Conservation (phyloP, 2,888 invertebrate species). For the Platycheirus rosarum region DNA sequence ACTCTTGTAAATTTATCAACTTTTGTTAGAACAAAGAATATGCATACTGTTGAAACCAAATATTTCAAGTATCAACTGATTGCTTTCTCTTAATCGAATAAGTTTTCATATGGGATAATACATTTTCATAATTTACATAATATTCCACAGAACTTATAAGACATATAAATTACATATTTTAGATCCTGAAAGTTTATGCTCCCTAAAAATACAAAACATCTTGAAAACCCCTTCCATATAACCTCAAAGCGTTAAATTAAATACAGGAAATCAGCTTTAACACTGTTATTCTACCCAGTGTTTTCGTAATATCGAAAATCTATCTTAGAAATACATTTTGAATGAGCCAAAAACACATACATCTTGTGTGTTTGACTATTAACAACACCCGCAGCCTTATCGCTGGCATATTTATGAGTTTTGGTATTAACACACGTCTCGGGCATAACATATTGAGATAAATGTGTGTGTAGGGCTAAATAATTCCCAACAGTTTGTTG, state of each 20-base stretch:
- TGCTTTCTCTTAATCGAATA: no score
- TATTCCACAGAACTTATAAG: no score
- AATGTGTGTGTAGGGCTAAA: background rate
- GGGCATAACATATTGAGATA: background rate
- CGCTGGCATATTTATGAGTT: conserved; percentile 18
- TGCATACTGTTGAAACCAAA: no score
- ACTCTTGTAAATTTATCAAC: no score
- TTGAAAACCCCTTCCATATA: no score
- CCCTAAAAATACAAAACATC: no score
- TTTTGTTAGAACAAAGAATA: no score
- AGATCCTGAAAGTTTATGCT: no score
- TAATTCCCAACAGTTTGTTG: conserved; percentile 9
- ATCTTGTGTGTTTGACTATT: conserved; percentile 17
- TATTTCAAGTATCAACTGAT: no score
- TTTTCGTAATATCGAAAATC: background rate
- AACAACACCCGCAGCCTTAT: conserved; percentile 19
- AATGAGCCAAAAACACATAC: conserved; percentile 1
- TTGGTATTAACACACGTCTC: conserved; percentile 17
- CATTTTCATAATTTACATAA: no score
- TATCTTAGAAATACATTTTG: conserved; percentile 2
- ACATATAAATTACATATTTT: no score
- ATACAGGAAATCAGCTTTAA: background rate
- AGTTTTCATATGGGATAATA: no score
- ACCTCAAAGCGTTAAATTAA: background rate
- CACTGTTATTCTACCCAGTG: background rate